These are phyloP conservation scores for Aegotheles bennettii DNA, from an alignment of 2,113 vertebrate genomes.

Conservation along the genomic window DNA sequence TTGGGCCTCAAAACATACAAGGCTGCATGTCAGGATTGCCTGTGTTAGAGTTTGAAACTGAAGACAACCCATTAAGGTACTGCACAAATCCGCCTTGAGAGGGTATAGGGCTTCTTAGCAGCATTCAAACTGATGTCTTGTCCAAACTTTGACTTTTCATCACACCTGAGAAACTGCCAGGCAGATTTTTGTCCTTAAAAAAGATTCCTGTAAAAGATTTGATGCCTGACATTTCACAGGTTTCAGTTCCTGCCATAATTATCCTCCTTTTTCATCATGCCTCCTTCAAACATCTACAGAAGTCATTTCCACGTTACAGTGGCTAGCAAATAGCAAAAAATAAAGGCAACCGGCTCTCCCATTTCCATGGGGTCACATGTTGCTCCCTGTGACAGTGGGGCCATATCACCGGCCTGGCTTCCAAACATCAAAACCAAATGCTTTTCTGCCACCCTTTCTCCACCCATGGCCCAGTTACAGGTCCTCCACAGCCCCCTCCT, in stretches of 20 bases:
- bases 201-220: background rate
- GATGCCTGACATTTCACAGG: background rate
- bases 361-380: background rate
- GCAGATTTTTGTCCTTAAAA: background rate
- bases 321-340: background rate
- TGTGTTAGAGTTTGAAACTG: background rate
- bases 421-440: background rate
- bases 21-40: background rate
- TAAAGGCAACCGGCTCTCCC: background rate
- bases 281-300: background rate
- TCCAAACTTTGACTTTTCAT: background rate
- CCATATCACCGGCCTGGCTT: background rate
- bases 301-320: background rate
- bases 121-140: background rate
- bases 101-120: background rate
- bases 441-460: background rate
- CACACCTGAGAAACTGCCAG: background rate
- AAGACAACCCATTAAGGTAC: background rate
- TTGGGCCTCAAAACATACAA: background rate
- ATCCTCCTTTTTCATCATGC: background rate
- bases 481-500: fast-evolving
- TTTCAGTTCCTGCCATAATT: background rate
- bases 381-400: background rate
- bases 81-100: background rate
- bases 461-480: background rate